Conservation (phyloP, 2,797 vertebrate genomes). For the Hapalemur alaotrensis region DNA sequence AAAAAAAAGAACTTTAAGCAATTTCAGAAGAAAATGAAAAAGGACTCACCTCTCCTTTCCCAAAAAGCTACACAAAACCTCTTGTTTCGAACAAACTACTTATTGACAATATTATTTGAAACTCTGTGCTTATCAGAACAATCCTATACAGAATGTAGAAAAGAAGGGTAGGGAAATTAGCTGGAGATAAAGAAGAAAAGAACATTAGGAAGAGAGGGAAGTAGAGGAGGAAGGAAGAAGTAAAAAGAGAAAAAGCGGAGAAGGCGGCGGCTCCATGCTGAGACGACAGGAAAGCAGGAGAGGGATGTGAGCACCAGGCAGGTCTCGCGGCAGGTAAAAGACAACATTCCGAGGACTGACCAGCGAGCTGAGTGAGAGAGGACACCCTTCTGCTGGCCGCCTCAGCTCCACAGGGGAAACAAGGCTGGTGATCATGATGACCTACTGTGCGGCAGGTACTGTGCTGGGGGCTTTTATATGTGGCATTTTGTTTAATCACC, state of each 20-base stretch:
- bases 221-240: background rate
- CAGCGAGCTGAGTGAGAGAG: background rate
- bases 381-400: background rate
- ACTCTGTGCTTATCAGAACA: background rate
- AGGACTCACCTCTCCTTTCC: background rate
- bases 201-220: background rate
- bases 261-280: fast-evolving
- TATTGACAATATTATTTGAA: background rate
- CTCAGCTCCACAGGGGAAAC: background rate
- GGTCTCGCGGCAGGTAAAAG: background rate
- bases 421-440: background rate
- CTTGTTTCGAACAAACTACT: constrained; percentile 1
- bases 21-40: constrained; percentile 43
- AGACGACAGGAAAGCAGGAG: background rate
- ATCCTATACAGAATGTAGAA: background rate
- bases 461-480: background rate
- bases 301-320: fast-evolving
- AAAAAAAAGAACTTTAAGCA: constrained; percentile 20
- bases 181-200: background rate
- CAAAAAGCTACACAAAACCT: background rate
- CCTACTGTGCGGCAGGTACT: background rate
- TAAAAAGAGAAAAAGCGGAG: background rate
- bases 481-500: background rate
- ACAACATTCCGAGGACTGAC: background rate
- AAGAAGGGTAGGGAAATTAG: background rate